Percentiles rank a stretch among this genome's conserved stretches.
These are phyloP conservation scores for Carterocephalus palaemon DNA, from an alignment of 2,888 invertebrate species.

Conservation along the genomic window DNA sequence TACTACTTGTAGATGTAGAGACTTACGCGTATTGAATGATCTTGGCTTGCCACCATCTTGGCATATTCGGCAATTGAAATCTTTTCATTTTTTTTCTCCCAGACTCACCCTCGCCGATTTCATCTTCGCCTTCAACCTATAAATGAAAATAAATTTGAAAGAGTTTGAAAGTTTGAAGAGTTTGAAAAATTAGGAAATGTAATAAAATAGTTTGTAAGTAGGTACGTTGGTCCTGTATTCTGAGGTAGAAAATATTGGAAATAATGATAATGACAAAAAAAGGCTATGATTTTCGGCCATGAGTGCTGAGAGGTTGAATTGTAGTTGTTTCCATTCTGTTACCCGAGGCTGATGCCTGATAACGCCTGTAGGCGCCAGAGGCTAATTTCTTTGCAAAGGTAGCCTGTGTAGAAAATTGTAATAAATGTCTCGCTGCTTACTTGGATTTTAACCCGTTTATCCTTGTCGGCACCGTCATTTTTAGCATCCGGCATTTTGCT, in stretches of 20 bases:
- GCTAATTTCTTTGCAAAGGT: no score
- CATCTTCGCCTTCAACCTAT: constrained; percentile 70
- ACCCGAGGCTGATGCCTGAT: no score
- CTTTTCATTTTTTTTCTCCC: constrained; percentile 67
- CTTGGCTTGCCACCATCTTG: constrained; percentile 73
- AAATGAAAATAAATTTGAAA: neutral
- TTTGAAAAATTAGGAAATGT: no score
- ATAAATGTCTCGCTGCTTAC: constrained; percentile 43
- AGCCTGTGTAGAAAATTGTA: neutral
- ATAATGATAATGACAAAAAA: no score
- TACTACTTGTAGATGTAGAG: neutral
- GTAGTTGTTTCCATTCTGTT: no score
- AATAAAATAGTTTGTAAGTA: neutral
- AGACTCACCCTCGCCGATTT: constrained; percentile 58
- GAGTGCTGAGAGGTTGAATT: no score
- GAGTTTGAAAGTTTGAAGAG: neutral
- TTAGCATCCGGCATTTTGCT: constrained; percentile 45
- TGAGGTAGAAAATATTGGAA: no score
- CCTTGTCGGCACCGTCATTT: constrained; percentile 45
- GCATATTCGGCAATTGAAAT: constrained; percentile 61
- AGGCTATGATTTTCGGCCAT: no score
- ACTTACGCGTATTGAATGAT: constrained; percentile 75
- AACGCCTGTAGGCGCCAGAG: no score
- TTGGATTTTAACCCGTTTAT: constrained; percentile 63
- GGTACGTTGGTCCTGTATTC: neutral